phyloP scores from a whole-genome alignment of 2,888 invertebrate genomes.

The Muschampia plurimacula region DNA sequence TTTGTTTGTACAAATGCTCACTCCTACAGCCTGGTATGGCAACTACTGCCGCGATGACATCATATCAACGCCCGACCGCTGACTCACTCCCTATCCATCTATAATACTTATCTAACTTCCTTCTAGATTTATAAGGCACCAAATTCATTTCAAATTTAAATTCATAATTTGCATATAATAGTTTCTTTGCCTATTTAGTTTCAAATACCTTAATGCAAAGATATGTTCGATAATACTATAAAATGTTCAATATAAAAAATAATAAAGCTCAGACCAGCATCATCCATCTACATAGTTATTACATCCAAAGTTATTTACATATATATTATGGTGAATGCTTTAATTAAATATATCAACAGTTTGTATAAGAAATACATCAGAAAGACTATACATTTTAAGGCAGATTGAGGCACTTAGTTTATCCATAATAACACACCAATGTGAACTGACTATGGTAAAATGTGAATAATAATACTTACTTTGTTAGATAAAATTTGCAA shows the following conservation, averaged over 20 bases:
- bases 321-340: constrained; percentile 48
- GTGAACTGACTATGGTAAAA: constrained; percentile 62
- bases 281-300: constrained; percentile 50
- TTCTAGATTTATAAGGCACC: constrained; percentile 39
- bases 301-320: constrained; percentile 51
- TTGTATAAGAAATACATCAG: constrained; percentile 51
- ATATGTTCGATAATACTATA: constrained; percentile 56
- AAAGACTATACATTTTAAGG: constrained; percentile 63
- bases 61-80: constrained; percentile 30
- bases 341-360: constrained; percentile 49
- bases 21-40: constrained; percentile 31
- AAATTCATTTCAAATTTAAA: constrained; percentile 34
- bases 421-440: constrained; percentile 53
- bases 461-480: constrained; percentile 61
- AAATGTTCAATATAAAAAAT: constrained; percentile 45
- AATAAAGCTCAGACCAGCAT: constrained; percentile 76
- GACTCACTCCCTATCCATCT: constrained; percentile 42
- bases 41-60: constrained; percentile 37
- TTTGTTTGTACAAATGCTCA: constrained; percentile 42
- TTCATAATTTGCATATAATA: constrained; percentile 26
- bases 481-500: constrained; percentile 57
- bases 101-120: constrained; percentile 38
- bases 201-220: constrained; percentile 20
- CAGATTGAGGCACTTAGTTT: constrained; percentile 75
- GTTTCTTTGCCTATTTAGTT: constrained; percentile 23